A percentile compares a stretch with the other conserved stretches of the same genome.
phyloP scores from a whole-genome alignment of 2,113 vertebrate species.

The Centrocercus urophasianus region DNA sequence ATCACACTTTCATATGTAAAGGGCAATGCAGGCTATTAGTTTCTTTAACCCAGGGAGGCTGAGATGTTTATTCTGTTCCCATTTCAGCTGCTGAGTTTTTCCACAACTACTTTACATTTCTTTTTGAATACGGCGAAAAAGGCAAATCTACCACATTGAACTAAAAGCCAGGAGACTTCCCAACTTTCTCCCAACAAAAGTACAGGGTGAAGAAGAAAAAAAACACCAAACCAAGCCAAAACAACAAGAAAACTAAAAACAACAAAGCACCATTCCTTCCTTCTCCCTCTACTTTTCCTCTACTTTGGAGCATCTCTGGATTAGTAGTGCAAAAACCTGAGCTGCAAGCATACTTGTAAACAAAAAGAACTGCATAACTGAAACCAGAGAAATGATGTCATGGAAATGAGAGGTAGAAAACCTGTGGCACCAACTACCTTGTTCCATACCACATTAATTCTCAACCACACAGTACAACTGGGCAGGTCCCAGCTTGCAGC shows the following conservation, averaged over 20 bases:
- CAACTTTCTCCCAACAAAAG: background rate
- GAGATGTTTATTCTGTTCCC: background rate
- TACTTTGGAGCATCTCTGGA: background rate
- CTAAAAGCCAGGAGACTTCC: background rate
- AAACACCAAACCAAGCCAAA: too few relatives aligned
- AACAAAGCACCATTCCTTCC: background rate
- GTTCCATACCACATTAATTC: rapidly evolving
- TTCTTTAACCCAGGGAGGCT: background rate
- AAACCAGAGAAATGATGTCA: background rate
- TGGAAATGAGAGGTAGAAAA: background rate
- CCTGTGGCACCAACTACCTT: background rate
- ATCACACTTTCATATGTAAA: background rate
- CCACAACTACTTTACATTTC: background rate
- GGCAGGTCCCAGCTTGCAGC: background rate
- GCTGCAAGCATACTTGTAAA: background rate
- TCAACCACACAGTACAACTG: background rate
- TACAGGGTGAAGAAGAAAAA: background rate
- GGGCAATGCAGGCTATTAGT: background rate
- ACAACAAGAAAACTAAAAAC: background rate
- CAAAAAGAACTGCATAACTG: background rate
- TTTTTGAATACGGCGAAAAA: background rate
- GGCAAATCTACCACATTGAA: background rate
- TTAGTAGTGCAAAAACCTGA: background rate
- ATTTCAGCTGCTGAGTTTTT: background rate
- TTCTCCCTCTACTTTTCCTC: background rate